These are phyloP conservation scores for Coremacera marginata DNA, from an alignment of 2,888 invertebrate species.

Conservation along the genomic window DNA sequence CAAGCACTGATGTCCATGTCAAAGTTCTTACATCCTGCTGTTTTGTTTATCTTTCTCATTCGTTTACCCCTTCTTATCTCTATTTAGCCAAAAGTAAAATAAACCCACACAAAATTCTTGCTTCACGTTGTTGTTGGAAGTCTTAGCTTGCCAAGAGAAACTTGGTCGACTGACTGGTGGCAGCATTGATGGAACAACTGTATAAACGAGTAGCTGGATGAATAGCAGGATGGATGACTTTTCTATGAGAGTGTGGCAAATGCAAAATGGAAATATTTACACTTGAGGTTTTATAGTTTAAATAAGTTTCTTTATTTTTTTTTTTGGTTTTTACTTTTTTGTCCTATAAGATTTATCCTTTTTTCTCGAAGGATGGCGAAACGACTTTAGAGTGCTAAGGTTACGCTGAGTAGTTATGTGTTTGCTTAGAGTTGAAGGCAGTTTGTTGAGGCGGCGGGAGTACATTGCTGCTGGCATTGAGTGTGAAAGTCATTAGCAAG, in stretches of 20 bases:
- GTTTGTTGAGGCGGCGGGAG: neutral
- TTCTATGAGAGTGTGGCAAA: neutral
- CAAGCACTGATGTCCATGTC: neutral
- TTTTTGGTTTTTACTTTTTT: neutral
- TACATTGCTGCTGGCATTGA: neutral
- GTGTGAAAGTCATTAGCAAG: slow-evolving; percentile 20
- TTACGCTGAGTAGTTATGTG: neutral
- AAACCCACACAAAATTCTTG: no score
- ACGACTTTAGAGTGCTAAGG: neutral
- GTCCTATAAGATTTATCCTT: neutral
- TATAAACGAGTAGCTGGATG: neutral
- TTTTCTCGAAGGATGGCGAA: neutral
- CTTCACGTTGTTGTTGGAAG: no score
- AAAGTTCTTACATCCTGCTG: neutral
- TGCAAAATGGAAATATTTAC: slow-evolving; percentile 30
- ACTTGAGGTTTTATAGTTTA: slow-evolving; percentile 15
- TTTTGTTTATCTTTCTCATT: neutral
- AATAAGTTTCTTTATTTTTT: neutral
- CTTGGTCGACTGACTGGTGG: neutral
- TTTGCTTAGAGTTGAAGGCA: neutral
- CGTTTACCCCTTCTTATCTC: no score
- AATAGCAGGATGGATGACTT: neutral
- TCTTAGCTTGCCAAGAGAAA: neutral
- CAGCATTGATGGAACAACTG: neutral
- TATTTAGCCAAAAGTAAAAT: no score